These are phyloP conservation scores for Drosophila ananassae DNA, from an alignment of 1,140 invertebrate species.

Conservation along the genomic window DNA sequence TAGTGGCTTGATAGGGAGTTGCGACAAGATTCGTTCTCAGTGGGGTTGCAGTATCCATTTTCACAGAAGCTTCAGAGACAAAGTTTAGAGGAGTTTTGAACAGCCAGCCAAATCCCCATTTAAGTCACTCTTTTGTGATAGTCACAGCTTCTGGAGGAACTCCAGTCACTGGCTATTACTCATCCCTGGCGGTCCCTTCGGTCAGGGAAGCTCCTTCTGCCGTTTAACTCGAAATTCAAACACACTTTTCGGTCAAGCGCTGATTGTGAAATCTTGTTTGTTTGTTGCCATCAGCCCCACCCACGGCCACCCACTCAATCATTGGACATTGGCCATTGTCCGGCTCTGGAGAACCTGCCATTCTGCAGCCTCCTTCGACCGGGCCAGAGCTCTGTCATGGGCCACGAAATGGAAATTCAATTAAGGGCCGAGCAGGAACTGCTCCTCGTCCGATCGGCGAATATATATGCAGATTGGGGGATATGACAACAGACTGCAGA, in stretches of 20 bases:
- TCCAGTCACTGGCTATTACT: no score
- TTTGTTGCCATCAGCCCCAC: constrained; percentile 43
- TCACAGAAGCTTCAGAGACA: background rate
- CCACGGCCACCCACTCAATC: constrained; percentile 31
- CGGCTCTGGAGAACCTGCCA: constrained; percentile 6
- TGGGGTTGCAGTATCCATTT: background rate
- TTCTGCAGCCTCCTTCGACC: background rate
- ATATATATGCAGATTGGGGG: background rate
- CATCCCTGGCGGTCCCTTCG: background rate
- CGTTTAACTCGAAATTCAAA: constrained; percentile 72
- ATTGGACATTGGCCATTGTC: constrained; percentile 43
- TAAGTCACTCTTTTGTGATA: background rate
- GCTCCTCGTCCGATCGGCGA: background rate
- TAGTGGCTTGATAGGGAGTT: constrained; percentile 20
- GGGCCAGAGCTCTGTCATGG: constrained; percentile 37
- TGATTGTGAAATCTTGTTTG: constrained; percentile 80
- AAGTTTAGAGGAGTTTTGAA: background rate
- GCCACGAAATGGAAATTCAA: constrained; percentile 47
- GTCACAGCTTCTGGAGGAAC: background rate
- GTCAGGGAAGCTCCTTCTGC: constrained; percentile 13
- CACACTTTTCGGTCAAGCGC: constrained; percentile 69
- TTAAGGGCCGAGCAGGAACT: constrained; percentile 7
- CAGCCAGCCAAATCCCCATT: background rate
- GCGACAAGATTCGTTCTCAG: background rate
- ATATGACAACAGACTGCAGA: background rate